Evolutionary conservation across 2,113 vertebrate species (phyloP).

Genomic region (Pangasianodon gigas): DNA sequence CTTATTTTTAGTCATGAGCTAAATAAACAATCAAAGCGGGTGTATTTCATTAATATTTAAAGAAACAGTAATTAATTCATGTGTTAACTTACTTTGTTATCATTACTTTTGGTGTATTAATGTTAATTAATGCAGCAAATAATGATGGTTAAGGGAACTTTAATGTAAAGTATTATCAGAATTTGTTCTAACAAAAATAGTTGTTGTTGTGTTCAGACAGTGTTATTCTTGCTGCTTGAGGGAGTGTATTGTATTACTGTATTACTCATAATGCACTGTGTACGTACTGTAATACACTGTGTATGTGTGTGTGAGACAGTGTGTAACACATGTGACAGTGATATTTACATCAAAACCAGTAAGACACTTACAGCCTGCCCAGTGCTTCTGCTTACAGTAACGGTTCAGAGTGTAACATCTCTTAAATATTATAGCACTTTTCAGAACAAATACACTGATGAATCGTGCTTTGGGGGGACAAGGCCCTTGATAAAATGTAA

Average conservation of each 20-base stretch:
- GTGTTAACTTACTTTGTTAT: background rate
- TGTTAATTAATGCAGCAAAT: background rate
- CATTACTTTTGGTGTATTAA: background rate
- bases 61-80: background rate
- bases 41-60: background rate
- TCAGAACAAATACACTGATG: slow-evolving; percentile 39
- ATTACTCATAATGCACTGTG: background rate
- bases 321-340: background rate
- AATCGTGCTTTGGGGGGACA: slow-evolving; percentile 24
- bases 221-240: background rate
- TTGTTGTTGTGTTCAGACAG: background rate
- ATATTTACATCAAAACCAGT: slow-evolving; percentile 44
- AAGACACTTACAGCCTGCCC: slow-evolving; percentile 40
- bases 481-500: background rate
- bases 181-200: background rate
- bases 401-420: slow-evolving; percentile 47
- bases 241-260: background rate
- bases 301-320: background rate
- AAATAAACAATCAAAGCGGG: background rate
- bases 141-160: background rate
- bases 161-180: background rate
- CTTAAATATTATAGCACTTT: slow-evolving; percentile 53
- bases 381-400: slow-evolving; percentile 41
- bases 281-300: background rate
- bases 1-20: background rate